Percentiles rank a stretch among this genome's conserved stretches.
Conservation (phyloP, 2,888 invertebrate species). For the Aelia acuminata region DNA sequence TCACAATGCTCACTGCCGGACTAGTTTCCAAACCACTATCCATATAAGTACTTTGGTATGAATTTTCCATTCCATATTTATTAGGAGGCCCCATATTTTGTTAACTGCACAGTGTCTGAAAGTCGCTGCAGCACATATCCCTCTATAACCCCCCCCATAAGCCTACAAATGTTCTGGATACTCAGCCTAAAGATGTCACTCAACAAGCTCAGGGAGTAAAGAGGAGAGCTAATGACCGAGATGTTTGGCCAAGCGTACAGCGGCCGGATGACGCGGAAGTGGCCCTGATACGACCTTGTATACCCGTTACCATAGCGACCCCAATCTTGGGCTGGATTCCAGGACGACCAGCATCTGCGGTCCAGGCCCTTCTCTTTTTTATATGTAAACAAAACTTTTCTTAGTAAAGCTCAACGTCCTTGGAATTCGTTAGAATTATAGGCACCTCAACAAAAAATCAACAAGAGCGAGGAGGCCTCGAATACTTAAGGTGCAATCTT, state of each 20-base stretch:
- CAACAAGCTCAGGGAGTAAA: not conserved
- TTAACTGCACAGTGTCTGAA: not conserved
- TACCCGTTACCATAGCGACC: conserved; percentile 56
- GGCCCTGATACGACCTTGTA: conserved; percentile 47
- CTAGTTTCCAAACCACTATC: too few species aligned
- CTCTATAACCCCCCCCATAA: not conserved
- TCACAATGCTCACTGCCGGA: too few species aligned
- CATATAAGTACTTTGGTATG: too few species aligned
- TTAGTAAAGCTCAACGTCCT: not conserved
- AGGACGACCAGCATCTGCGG: conserved; percentile 41
- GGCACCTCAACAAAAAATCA: not conserved
- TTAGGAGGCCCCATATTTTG: too few species aligned
- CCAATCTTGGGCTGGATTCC: conserved; percentile 55
- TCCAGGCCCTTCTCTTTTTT: conserved; percentile 47
- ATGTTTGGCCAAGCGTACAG: conserved; percentile 24
- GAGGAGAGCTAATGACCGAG: conserved; percentile 13
- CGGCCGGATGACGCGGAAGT: conserved; percentile 52
- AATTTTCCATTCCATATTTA: too few species aligned
- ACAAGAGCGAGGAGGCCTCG: not conserved
- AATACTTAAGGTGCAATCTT: not conserved
- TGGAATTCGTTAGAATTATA: not conserved
- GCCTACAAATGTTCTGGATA: not conserved
- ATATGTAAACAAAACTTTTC: conserved; percentile 22
- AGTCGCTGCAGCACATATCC: not conserved
- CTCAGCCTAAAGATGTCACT: not conserved